phyloP scores from a whole-genome alignment of 2,888 invertebrate genomes.

The Dilophus febrilis region DNA sequence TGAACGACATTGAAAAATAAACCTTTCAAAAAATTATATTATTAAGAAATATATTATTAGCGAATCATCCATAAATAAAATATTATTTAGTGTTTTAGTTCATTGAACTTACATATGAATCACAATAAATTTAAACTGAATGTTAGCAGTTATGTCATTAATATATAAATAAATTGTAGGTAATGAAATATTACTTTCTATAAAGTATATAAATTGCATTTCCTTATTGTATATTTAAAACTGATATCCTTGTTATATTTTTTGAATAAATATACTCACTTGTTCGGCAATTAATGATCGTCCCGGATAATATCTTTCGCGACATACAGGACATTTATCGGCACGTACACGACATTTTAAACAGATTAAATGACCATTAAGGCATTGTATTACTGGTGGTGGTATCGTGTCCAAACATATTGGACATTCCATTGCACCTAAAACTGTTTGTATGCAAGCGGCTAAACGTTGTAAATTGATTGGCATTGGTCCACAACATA shows the following conservation, averaged over 20 bases:
- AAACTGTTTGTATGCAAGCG: slow-evolving; percentile 33
- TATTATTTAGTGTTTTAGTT: no score
- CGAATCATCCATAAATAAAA: no score
- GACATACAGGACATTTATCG: slow-evolving; percentile 43
- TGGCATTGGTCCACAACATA: slow-evolving; percentile 40
- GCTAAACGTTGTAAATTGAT: slow-evolving; percentile 34
- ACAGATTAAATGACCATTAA: slow-evolving; percentile 47
- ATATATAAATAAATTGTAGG: not conserved
- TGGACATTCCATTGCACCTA: slow-evolving; percentile 42
- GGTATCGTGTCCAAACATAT: slow-evolving; percentile 43
- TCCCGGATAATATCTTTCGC: slow-evolving; percentile 34
- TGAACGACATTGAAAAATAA: no score
- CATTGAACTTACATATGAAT: no score
- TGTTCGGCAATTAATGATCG: slow-evolving; percentile 37
- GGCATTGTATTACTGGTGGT: slow-evolving; percentile 45
- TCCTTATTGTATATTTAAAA: no score
- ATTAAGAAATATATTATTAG: no score
- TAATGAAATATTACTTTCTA: no score
- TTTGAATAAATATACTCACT: slow-evolving; percentile 16
- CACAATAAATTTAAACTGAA: no score
- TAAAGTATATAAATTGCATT: no score
- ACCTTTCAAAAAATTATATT: no score
- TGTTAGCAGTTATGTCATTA: not conserved
- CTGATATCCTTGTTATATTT: no score
- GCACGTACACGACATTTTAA: slow-evolving; percentile 40